These are phyloP conservation scores for Sinopyrophorus schimmeli DNA, from an alignment of 2,888 invertebrate species.

Conservation along the genomic window DNA sequence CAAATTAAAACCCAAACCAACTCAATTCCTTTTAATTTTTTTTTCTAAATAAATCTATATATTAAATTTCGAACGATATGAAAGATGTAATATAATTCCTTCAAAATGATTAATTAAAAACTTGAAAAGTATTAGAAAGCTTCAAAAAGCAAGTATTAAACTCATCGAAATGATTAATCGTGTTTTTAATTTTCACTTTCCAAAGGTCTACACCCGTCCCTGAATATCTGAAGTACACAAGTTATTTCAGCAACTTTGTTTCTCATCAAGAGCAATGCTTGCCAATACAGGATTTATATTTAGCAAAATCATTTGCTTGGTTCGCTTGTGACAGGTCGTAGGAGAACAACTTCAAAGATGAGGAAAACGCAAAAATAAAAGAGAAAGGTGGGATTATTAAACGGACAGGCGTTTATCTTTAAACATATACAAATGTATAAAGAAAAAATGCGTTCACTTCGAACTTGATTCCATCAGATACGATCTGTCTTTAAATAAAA, in stretches of 20 bases:
- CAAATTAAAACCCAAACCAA: too few species aligned
- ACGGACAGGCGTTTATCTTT: neutral
- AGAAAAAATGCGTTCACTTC: neutral
- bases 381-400: neutral
- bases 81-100: too few species aligned
- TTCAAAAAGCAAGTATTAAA: too few species aligned
- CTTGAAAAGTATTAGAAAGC: too few species aligned
- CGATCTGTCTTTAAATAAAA: too few species aligned
- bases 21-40: too few species aligned
- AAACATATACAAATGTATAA: neutral
- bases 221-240: conserved; percentile 4
- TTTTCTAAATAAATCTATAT: too few species aligned
- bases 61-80: too few species aligned
- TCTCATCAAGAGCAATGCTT: conserved; percentile 16
- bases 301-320: conserved; percentile 21
- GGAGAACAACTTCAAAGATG: conserved; percentile 9
- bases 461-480: too few species aligned
- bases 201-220: conserved; percentile 10
- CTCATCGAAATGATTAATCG: too few species aligned
- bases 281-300: conserved; percentile 22
- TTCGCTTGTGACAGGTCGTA: conserved; percentile 17
- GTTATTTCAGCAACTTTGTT: conserved; percentile 12
- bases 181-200: conserved; percentile 13
- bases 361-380: conserved; percentile 11
- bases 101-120: too few species aligned